A percentile compares a stretch with the other conserved stretches of the same genome.
phyloP scores from a whole-genome alignment of 1,140 invertebrate species.

The Nebria ingens region DNA sequence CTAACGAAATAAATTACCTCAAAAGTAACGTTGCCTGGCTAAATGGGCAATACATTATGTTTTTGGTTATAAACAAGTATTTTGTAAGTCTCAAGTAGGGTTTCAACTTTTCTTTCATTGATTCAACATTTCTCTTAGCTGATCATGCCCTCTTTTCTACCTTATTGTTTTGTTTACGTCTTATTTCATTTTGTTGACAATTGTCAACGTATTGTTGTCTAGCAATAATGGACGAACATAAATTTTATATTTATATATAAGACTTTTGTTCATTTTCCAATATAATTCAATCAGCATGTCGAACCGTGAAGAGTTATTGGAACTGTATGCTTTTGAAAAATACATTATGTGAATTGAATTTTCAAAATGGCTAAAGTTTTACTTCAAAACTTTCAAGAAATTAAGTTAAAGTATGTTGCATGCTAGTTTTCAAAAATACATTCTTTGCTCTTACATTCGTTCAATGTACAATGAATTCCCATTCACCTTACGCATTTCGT shows the following conservation, averaged over 20 bases:
- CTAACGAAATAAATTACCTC: slow-evolving; percentile 3
- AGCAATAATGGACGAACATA: background rate
- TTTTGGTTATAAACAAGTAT: slow-evolving; percentile 6
- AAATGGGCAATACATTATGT: slow-evolving; percentile 2
- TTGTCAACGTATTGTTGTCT: background rate
- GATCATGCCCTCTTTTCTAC: background rate
- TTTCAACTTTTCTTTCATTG: background rate
- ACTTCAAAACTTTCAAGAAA: too few relatives aligned
- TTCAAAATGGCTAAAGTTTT: slow-evolving; percentile 2
- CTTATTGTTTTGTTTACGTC: background rate
- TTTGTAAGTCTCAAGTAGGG: background rate
- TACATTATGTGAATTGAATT: background rate
- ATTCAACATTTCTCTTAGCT: background rate
- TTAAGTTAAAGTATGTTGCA: too few relatives aligned
- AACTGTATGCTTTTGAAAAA: background rate
- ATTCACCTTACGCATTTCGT: too few relatives aligned
- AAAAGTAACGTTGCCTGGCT: background rate
- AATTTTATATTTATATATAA: background rate
- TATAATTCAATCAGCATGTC: slow-evolving; percentile 6
- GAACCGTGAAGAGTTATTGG: background rate
- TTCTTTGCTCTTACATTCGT: too few relatives aligned
- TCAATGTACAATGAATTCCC: too few relatives aligned
- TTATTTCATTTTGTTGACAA: background rate
- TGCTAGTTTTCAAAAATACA: too few relatives aligned
- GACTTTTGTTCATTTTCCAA: background rate